Percentiles rank a stretch among this genome's conserved stretches.
Conservation (phyloP, 2,797 vertebrate species). For the Acridotheres tristis region DNA sequence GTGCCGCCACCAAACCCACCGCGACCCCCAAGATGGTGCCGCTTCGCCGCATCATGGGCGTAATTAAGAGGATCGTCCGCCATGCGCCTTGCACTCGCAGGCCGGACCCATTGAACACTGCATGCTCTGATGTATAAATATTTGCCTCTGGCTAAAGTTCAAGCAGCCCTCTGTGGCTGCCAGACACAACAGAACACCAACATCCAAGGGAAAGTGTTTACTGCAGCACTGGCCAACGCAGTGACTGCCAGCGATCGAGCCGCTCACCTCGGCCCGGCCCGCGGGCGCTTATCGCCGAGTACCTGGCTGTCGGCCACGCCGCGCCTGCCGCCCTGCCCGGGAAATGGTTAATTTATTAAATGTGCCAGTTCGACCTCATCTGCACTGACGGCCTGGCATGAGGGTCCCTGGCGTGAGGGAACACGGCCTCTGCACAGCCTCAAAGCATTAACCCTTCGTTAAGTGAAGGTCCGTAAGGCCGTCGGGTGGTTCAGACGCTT, state of each 20-base stretch:
- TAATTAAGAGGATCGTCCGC: slow-evolving; percentile 40
- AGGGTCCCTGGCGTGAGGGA: not conserved
- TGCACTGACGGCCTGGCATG: not conserved
- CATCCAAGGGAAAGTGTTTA: slow-evolving; percentile 82
- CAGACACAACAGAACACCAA: slow-evolving; percentile 84
- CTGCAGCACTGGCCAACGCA: slow-evolving; percentile 75
- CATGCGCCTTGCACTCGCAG: slow-evolving; percentile 60
- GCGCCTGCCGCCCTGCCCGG: slow-evolving; percentile 47
- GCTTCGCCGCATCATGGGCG: not conserved
- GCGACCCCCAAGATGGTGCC: slow-evolving; percentile 43
- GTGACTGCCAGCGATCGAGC: slow-evolving; percentile 72
- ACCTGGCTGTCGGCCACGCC: slow-evolving; percentile 63
- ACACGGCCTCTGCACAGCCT: not conserved
- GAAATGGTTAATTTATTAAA: slow-evolving; percentile 63
- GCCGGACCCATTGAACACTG: slow-evolving; percentile 80
- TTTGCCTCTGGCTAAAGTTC: slow-evolving; percentile 89
- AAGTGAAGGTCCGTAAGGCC: fast-evolving
- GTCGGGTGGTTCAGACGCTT: fast-evolving
- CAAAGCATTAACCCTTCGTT: slow-evolving; percentile 39
- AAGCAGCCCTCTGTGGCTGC: slow-evolving; percentile 80
- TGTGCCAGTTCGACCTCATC: slow-evolving; percentile 12
- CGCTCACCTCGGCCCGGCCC: slow-evolving; percentile 47
- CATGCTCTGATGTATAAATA: slow-evolving; percentile 86
- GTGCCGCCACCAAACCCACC: not conserved
- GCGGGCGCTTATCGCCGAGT: slow-evolving; percentile 66